phyloP scores from a whole-genome alignment of 2,888 invertebrate genomes.

The Ormyrus rosae region DNA sequence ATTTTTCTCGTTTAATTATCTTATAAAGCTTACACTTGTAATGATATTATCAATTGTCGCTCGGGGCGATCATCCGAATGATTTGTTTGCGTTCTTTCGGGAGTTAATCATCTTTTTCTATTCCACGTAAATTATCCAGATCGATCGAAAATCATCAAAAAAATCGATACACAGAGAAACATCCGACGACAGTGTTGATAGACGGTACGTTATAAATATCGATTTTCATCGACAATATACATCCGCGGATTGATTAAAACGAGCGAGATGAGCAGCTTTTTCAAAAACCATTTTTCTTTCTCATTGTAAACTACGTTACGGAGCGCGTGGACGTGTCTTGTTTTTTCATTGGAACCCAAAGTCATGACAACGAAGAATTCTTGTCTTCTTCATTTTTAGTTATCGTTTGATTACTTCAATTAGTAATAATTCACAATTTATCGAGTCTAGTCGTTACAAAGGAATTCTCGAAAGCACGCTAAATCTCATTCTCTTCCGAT shows the following conservation, averaged over 20 bases:
- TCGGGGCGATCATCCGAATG: conserved; percentile 59
- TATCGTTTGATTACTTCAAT: not conserved
- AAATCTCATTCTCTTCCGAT: conserved; percentile 28
- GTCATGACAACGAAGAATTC: not conserved
- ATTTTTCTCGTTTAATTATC: conserved; percentile 50
- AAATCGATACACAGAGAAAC: not conserved
- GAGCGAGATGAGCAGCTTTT: not conserved
- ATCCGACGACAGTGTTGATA: not conserved
- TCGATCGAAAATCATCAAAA: not conserved
- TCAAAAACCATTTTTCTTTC: conserved; percentile 5
- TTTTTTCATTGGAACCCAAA: conserved; percentile 5
- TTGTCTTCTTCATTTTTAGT: not conserved
- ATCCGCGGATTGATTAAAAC: not conserved
- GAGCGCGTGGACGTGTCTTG: conserved; percentile 55
- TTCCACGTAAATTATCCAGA: not conserved
- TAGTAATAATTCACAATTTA: conserved; percentile 12
- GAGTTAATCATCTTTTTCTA: not conserved
- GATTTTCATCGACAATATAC: not conserved
- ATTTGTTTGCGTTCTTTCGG: not conserved
- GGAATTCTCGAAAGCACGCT: conserved; percentile 16
- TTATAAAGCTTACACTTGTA: conserved; percentile 74
- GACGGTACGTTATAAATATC: not conserved
- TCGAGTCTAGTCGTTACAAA: not conserved
- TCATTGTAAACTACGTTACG: conserved; percentile 12
- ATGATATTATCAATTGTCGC: conserved; percentile 74